Evolutionary conservation across 2,888 invertebrate species (phyloP).

Genomic region (Xestia c-nigrum): DNA sequence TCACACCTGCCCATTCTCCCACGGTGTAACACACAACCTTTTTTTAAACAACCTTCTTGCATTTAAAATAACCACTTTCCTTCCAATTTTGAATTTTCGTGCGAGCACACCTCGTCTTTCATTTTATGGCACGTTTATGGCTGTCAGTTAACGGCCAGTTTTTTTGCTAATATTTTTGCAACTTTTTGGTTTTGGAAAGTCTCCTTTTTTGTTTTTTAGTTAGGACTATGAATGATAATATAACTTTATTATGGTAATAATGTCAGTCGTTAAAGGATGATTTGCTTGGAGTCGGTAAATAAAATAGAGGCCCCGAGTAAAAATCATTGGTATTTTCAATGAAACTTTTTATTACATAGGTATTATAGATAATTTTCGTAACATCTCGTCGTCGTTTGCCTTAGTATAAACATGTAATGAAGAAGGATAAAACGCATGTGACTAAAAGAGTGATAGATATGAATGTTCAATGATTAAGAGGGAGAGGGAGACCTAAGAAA

Average conservation of each 20-base stretch:
- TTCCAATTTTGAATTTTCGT: conserved; percentile 86
- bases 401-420: no score
- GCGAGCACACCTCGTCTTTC: conserved; percentile 74
- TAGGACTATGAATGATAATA: background rate
- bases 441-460: no score
- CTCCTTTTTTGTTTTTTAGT: background rate
- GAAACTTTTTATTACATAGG: background rate
- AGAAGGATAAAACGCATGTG: no score
- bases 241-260: background rate
- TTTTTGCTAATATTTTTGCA: conserved; percentile 50
- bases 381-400: background rate
- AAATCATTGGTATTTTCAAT: background rate
- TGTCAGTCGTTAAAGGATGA: background rate
- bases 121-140: conserved; percentile 72
- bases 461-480: no score
- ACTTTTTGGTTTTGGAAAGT: conserved; percentile 21
- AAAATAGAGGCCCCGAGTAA: background rate
- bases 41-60: conserved; percentile 78
- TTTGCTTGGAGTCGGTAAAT: background rate
- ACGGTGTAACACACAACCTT: conserved; percentile 83
- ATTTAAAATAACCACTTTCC: conserved; percentile 87
- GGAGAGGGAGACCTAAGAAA: no score
- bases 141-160: conserved; percentile 58
- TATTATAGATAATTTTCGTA: background rate
- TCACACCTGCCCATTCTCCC: conserved; percentile 88